Percentiles rank a stretch among this genome's conserved stretches.
Evolutionary conservation across 2,888 invertebrate genomes (phyloP).

Genomic region (Cancer borealis): DNA sequence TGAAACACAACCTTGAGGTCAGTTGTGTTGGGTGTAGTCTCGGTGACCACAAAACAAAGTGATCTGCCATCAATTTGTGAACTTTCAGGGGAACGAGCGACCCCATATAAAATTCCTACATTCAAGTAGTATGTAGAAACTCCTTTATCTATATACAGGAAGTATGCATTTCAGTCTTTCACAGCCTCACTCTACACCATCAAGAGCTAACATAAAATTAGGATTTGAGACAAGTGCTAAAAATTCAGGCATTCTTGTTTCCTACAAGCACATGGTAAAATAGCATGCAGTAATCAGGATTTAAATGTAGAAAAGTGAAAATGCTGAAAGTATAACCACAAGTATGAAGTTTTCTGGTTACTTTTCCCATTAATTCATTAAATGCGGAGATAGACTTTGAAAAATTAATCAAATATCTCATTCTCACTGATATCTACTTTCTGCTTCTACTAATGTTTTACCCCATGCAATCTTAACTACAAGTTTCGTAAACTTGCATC

Average conservation of each 20-base stretch:
- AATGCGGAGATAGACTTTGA: background rate
- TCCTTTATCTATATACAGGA: constrained; percentile 25
- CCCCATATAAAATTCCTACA: constrained; percentile 7
- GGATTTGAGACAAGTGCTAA: constrained; percentile 7
- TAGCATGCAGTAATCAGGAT: background rate
- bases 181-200: background rate
- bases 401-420: background rate
- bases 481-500: background rate
- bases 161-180: constrained; percentile 38
- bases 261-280: constrained; percentile 15
- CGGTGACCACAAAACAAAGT: constrained; percentile 17
- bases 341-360: background rate
- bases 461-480: background rate
- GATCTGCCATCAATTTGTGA: constrained; percentile 7
- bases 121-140: background rate
- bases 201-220: constrained; percentile 23
- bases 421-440: constrained; percentile 9
- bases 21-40: constrained; percentile 64
- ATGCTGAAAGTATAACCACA: background rate
- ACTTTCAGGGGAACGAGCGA: constrained; percentile 14
- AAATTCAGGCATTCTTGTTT: background rate
- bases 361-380: background rate
- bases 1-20: constrained; percentile 75
- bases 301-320: background rate
- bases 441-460: background rate